Conservation (phyloP, 2,888 invertebrate species). For the Hyppa rectilinea region DNA sequence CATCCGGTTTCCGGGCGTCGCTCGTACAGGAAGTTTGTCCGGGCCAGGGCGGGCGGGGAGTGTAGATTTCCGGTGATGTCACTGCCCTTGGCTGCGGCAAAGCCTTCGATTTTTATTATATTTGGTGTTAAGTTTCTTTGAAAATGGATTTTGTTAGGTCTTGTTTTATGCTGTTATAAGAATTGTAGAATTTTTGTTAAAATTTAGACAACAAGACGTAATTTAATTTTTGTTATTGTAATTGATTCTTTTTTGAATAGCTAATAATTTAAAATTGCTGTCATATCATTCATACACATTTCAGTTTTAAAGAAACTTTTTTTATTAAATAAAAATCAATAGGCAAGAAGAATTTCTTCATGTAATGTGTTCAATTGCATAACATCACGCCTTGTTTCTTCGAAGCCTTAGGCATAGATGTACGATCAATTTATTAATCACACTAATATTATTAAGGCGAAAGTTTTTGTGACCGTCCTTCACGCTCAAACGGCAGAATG, state of each 20-base stretch:
- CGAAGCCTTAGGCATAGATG: too few relatives aligned
- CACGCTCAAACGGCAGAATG: too few relatives aligned
- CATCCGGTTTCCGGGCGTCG: conserved; percentile 81
- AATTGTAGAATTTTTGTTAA: neutral
- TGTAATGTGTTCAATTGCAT: neutral
- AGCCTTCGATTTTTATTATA: conserved; percentile 71
- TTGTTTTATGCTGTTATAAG: neutral
- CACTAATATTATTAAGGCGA: too few relatives aligned
- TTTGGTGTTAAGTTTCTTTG: conserved; percentile 57
- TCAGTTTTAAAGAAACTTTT: neutral
- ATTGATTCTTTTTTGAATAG: neutral
- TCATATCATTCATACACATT: neutral
- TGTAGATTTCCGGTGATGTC: conserved; percentile 76
- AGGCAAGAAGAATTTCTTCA: neutral
- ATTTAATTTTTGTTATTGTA: neutral
- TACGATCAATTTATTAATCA: too few relatives aligned
- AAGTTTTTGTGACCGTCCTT: too few relatives aligned
- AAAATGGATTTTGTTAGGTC: conserved; percentile 50
- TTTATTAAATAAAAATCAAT: neutral
- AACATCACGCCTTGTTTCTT: too few relatives aligned
- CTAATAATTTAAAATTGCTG: neutral
- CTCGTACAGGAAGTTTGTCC: conserved; percentile 81
- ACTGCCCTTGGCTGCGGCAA: conserved; percentile 69
- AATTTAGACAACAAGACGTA: too few relatives aligned
- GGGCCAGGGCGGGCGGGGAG: conserved; percentile 66